A percentile compares a stretch with the other conserved stretches of the same genome.
phyloP scores from a whole-genome alignment of 1,140 invertebrate species.

The Teleogryllus occipitalis region DNA sequence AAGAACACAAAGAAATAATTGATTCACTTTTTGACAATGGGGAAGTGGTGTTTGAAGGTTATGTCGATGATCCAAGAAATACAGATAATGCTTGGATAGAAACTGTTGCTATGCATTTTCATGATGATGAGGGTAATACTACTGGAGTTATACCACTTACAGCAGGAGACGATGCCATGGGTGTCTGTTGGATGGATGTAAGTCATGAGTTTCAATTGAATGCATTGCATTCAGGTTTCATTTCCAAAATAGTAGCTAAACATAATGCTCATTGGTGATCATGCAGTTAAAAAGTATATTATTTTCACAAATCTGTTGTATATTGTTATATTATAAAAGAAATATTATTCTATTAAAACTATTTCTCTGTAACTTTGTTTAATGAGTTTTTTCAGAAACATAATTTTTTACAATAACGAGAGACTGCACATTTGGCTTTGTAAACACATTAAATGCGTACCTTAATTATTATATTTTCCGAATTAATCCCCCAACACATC shows the following conservation, averaged over 20 bases:
- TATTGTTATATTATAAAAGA: too few species aligned
- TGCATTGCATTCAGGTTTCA: constrained; percentile 68
- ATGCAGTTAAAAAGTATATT: too few species aligned
- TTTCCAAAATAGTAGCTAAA: constrained; percentile 40
- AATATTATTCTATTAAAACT: too few species aligned
- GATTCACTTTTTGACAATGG: constrained; percentile 65
- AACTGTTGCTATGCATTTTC: constrained; percentile 85
- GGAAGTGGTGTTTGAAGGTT: constrained; percentile 69
- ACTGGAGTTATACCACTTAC: constrained; percentile 57
- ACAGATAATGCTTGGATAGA: constrained; percentile 99
- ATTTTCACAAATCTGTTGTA: too few species aligned
- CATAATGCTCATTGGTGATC: constrained; percentile 48
- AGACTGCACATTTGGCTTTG: too few species aligned
- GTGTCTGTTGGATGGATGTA: constrained; percentile 80
- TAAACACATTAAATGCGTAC: too few species aligned
- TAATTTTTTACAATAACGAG: too few species aligned
- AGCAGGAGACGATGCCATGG: constrained; percentile 86
- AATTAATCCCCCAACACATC: too few species aligned
- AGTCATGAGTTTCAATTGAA: constrained; percentile 61
- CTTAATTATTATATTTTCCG: too few species aligned
- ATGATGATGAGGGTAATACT: constrained; percentile 62
- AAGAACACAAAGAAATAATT: constrained; percentile 46
- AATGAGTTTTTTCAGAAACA: too few species aligned
- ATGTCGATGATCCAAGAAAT: constrained; percentile 94
- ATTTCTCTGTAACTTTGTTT: too few species aligned